Evolutionary conservation across 1,140 invertebrate genomes (phyloP).

Genomic region (Galleria mellonella): DNA sequence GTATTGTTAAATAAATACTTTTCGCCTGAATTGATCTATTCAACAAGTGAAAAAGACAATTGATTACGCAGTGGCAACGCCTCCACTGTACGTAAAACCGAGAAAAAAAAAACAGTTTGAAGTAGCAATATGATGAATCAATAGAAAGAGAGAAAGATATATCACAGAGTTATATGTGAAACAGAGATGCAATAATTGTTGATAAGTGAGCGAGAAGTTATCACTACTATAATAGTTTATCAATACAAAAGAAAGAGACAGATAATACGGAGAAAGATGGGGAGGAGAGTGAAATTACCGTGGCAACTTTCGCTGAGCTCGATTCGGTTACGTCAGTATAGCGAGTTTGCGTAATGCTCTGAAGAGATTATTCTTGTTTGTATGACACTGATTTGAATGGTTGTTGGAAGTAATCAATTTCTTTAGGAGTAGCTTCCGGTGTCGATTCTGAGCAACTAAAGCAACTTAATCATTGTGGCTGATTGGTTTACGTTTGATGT

Average conservation of each 20-base stretch:
- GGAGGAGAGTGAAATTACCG: conserved; percentile 63
- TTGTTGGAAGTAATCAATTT: conserved; percentile 49
- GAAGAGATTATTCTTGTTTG: conserved; percentile 52
- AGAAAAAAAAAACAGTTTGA: conserved; percentile 40
- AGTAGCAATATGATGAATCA: conserved; percentile 44
- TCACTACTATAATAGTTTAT: too few relatives aligned
- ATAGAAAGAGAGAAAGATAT: conserved; percentile 32
- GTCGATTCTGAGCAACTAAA: conserved; percentile 8
- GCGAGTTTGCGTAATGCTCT: conserved; percentile 44
- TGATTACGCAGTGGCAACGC: conserved; percentile 47
- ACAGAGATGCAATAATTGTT: conserved; percentile 29
- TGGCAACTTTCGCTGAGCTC: conserved; percentile 66
- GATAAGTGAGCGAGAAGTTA: neutral
- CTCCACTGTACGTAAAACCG: conserved; percentile 45
- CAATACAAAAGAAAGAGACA: conserved; percentile 22
- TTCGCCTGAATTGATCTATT: conserved; percentile 10
- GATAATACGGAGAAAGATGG: conserved; percentile 43
- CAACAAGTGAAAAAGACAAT: conserved; percentile 47
- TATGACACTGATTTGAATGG: conserved; percentile 64
- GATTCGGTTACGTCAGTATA: conserved; percentile 62
- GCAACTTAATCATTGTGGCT: neutral
- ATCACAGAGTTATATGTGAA: conserved; percentile 15
- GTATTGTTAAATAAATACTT: too few relatives aligned
- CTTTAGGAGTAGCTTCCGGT: conserved; percentile 38
- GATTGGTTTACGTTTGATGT: neutral